Evolutionary conservation across 2,113 vertebrate species (phyloP).

Genomic region (Chaenogobius annularis): DNA sequence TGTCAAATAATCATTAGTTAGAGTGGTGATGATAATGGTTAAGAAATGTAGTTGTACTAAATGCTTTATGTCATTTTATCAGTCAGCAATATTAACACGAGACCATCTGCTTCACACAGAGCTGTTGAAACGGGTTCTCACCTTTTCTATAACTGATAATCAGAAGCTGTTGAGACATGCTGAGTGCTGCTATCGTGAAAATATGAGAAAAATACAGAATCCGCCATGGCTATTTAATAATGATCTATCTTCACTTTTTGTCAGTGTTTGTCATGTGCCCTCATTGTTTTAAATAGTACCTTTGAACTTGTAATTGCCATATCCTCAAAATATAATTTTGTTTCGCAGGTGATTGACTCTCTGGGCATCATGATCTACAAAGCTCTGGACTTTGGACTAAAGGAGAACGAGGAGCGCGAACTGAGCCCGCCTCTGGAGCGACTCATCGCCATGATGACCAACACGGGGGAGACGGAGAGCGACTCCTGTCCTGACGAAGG

Average conservation of each 20-base stretch:
- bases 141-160: neutral
- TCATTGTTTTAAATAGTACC: neutral
- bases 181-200: neutral
- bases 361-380: conserved; percentile 98
- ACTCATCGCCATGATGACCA: conserved; percentile 95
- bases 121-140: neutral
- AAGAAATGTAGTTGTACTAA: neutral
- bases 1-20: neutral
- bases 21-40: neutral
- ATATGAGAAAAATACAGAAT: neutral
- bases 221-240: neutral
- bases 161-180: conserved; percentile 5
- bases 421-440: conserved; percentile 91
- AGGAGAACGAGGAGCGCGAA: conserved; percentile 93
- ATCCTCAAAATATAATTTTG: neutral
- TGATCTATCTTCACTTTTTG: no score
- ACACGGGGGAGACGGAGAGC: conserved; percentile 77
- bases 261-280: neutral
- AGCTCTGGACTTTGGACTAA: conserved; percentile 95
- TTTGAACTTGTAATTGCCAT: neutral
- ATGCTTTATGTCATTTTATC: neutral
- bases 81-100: neutral
- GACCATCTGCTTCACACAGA: neutral
- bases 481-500: conserved; percentile 88
- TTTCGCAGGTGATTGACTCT: conserved; percentile 88